Base-by-base conservation (phyloP, 2,888 invertebrate genomes). In the Bellardia pandia region DNA sequence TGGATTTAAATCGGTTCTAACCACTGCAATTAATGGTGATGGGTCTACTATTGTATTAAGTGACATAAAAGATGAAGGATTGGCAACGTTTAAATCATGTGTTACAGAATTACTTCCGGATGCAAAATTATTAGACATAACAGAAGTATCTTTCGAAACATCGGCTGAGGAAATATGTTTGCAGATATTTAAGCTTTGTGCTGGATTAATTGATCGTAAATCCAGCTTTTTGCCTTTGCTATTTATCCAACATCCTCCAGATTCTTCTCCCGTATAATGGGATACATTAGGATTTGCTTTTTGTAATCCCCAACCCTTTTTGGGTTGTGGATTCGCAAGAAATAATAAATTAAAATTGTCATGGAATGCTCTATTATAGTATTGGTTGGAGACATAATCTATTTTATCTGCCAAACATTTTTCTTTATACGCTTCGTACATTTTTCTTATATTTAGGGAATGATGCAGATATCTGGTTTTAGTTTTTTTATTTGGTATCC, bases 401-500 rank as follows among this genome's bases (percentile, higher is more conserved):
- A 66, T 66, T 58, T 85, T 53, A 7, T 80, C 76, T 0, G 62
- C 72, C 16, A 74, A 75, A 42, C 88, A 86, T 40, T 74, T 75
- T 9, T 86, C 77, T 51, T 85, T 86, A 51, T 88, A 89, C 8
- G 88, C 88, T 1, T 71, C 51, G 69, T 86, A 85, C 88, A 89
- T 86, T 60, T 86, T 75, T 48, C 78, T 85, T 45, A 89, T 89
- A 56, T 71, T 88, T 66, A 89, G 40, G 14, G 88, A 86, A 71
- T 88, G 86, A 69, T 89, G 88, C n/a, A 89, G 42, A 51, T 74
- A 88, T 11, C 86, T 82, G 14, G 86, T 89, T 62, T 89, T 89
- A n/a, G 75, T 81, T 40, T 64, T 85, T 66, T 89, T 89, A 56
- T 85, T 83, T 14, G 89, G 89, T 58, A 88, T 85, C 89, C 89